Conservation (phyloP, 1,140 invertebrate species). For the Trypoxylus dichotomus region DNA sequence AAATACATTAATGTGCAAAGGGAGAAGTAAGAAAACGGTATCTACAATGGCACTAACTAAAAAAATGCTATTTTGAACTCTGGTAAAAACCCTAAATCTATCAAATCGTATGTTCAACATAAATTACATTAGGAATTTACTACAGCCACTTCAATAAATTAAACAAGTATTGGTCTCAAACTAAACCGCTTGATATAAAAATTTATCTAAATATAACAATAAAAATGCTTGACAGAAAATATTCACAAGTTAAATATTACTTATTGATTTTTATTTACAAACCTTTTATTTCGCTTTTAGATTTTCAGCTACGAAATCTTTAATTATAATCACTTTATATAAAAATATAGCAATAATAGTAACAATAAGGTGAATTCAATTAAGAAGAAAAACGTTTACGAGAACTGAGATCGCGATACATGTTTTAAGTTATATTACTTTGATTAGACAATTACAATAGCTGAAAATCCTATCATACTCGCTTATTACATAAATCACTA, state of each 20-base stretch:
- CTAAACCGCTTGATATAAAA: slow-evolving; percentile 29
- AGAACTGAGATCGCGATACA: slow-evolving; percentile 23
- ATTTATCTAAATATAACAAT: slow-evolving; percentile 30
- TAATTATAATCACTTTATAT: slow-evolving; percentile 19
- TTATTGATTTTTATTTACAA: slow-evolving; percentile 7
- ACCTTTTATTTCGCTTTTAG: slow-evolving; percentile 14
- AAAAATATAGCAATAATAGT: slow-evolving; percentile 24
- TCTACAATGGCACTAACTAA: slow-evolving; percentile 33
- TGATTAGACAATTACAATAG: slow-evolving; percentile 23
- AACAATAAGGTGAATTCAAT: not conserved
- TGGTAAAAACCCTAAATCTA: slow-evolving; percentile 33
- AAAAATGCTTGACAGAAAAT: slow-evolving; percentile 27
- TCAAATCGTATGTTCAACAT: slow-evolving; percentile 24
- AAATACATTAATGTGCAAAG: slow-evolving; percentile 22
- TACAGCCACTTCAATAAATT: slow-evolving; percentile 29
- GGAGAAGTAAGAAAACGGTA: slow-evolving; percentile 18
- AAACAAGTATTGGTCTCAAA: slow-evolving; percentile 29
- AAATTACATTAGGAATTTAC: slow-evolving; percentile 27
- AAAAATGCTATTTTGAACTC: slow-evolving; percentile 33
- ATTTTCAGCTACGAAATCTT: slow-evolving; percentile 22
- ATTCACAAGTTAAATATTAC: slow-evolving; percentile 28
- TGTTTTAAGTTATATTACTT: slow-evolving; percentile 6
- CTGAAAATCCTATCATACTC: slow-evolving; percentile 19
- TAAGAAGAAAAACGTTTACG: slow-evolving; percentile 17
- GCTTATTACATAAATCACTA: slow-evolving; percentile 5